These are phyloP conservation scores for Phrynocephalus versicolor DNA, from an alignment of 2,113 vertebrate genomes.

Conservation along the genomic window DNA sequence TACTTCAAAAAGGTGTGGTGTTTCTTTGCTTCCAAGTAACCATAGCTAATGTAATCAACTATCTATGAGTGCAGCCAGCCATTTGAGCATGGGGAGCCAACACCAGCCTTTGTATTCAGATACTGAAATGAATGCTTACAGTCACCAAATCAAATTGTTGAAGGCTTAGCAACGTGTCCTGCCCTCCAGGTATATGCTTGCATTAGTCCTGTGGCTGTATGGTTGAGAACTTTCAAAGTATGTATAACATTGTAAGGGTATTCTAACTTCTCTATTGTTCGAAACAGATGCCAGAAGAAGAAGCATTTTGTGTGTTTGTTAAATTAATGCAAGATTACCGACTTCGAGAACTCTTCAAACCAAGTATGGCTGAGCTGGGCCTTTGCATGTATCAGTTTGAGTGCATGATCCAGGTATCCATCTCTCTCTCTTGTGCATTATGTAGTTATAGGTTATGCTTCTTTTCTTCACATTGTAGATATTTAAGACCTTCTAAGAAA, in stretches of 20 bases:
- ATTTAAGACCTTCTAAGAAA: background rate
- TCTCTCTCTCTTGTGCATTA: background rate
- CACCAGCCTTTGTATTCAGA: background rate
- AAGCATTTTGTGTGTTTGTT: conserved; percentile 98
- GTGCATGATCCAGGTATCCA: conserved; percentile 94
- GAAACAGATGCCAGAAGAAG: conserved; percentile 96
- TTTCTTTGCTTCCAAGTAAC: too few relatives aligned
- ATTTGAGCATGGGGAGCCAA: background rate
- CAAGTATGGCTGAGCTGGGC: conserved; percentile 97
- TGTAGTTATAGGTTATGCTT: background rate
- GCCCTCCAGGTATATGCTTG: background rate
- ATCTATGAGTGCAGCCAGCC: background rate
- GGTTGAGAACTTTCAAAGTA: background rate
- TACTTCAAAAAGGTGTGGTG: background rate
- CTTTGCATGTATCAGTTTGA: conserved; percentile 99
- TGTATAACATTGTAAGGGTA: background rate
- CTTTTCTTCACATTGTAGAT: background rate
- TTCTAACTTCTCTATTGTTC: background rate
- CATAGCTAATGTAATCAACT: background rate
- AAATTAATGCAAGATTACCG: conserved; percentile 99
- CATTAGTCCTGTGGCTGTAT: background rate
- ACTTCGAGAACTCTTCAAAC: conserved; percentile 97
- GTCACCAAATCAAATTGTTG: too few relatives aligned
- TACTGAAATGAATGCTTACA: background rate
- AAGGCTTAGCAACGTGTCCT: background rate